phyloP scores from a whole-genome alignment of 2,888 invertebrate genomes.

The Drosophila meridiana region DNA sequence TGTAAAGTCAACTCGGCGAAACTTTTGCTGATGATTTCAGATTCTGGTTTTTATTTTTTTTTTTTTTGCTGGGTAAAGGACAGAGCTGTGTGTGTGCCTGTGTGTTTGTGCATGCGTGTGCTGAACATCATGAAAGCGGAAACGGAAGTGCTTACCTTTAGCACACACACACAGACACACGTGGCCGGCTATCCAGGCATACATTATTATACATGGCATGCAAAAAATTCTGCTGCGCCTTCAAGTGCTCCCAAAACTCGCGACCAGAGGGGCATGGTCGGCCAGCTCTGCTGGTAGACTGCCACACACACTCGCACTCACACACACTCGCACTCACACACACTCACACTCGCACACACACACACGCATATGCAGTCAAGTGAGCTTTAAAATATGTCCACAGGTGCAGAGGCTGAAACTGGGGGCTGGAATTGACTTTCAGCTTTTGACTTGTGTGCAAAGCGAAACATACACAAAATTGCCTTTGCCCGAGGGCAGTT shows the following conservation, averaged over 20 bases:
- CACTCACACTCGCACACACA: slow-evolving; percentile 4
- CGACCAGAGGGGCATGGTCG: slow-evolving; percentile 32
- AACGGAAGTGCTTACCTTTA: slow-evolving; percentile 75
- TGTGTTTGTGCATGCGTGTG: slow-evolving; percentile 20
- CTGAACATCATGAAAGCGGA: slow-evolving; percentile 73
- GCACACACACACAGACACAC: slow-evolving; percentile 39
- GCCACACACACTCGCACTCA: slow-evolving; percentile 13
- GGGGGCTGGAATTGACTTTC: slow-evolving; percentile 72
- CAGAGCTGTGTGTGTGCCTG: slow-evolving; percentile 26
- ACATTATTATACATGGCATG: slow-evolving; percentile 61
- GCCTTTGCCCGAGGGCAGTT: slow-evolving; percentile 35
- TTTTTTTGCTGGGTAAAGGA: slow-evolving; percentile 44
- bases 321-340: slow-evolving; percentile 10
- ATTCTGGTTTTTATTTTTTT: slow-evolving; percentile 3
- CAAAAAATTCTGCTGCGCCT: slow-evolving; percentile 62
- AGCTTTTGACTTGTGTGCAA: slow-evolving; percentile 72
- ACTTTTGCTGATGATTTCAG: slow-evolving; percentile 32
- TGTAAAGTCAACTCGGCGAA: slow-evolving; percentile 34
- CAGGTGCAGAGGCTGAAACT: slow-evolving; percentile 62
- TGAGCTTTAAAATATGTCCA: slow-evolving; percentile 75
- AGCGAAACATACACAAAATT: slow-evolving; percentile 53
- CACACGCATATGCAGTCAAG: slow-evolving; percentile 29
- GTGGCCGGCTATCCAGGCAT: slow-evolving; percentile 32
- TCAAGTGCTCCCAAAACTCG: slow-evolving; percentile 54
- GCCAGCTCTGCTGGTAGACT: slow-evolving; percentile 12